Conservation (phyloP, 37 sponge, comb jelly and placozoan species). For the Hormiphora californensis region DNA sequence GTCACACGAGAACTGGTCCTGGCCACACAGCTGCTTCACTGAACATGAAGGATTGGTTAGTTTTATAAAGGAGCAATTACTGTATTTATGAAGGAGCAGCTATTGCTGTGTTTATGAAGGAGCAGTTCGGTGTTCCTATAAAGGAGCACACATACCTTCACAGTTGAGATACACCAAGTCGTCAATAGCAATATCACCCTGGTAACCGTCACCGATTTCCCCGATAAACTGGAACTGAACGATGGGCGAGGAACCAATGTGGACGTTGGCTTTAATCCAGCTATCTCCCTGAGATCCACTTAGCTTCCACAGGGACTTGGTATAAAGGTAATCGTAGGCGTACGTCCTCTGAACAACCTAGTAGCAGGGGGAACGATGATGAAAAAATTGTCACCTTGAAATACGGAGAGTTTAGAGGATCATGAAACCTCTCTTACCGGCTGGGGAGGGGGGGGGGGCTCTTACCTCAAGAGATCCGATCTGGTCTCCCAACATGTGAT, state of each 20-base stretch:
- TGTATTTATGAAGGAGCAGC: no score
- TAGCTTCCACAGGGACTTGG: conserved; percentile 46
- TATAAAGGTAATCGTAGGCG: background rate
- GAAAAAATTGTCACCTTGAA: background rate
- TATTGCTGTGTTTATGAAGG: no score
- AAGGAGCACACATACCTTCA: background rate
- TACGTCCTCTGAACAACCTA: conserved; percentile 8
- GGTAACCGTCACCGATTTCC: conserved; percentile 40
- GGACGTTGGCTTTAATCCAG: conserved; percentile 55
- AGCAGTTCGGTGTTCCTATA: no score
- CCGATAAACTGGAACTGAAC: conserved; percentile 53
- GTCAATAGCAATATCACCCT: conserved; percentile 55
- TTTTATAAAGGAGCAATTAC: no score
- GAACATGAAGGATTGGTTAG: background rate
- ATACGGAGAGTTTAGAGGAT: background rate
- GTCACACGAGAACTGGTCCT: conserved; percentile 53
- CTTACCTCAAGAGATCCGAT: conserved; percentile 54
- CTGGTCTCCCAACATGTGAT: conserved; percentile 59
- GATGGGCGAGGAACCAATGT: conserved; percentile 44
- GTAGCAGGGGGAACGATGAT: background rate
- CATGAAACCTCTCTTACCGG: background rate
- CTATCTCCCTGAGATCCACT: conserved; percentile 57
- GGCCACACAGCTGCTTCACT: conserved; percentile 34
- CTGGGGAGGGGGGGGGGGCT: background rate
- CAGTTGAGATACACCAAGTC: conserved; percentile 53